Conservation (phyloP, 2,797 vertebrate species). For the Schizopygopsis pylzovi region DNA sequence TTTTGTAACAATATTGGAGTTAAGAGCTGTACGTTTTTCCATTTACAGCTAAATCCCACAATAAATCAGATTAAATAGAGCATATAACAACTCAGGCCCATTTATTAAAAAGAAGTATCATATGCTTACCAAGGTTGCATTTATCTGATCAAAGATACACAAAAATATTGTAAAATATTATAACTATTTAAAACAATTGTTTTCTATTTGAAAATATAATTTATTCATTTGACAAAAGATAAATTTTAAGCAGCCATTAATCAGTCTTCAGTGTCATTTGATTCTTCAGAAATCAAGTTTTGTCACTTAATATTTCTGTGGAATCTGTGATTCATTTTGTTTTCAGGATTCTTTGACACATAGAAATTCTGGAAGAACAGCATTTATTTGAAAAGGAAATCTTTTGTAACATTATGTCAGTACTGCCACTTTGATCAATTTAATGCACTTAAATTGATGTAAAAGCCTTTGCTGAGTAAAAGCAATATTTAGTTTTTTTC, state of each 20-base stretch:
- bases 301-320: background rate
- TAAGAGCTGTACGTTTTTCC: background rate
- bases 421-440: background rate
- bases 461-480: background rate
- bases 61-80: slow-evolving; percentile 4
- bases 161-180: background rate
- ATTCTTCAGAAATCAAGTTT: background rate
- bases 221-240: background rate
- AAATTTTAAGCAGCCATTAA: background rate
- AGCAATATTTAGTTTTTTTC: background rate
- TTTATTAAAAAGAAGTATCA: background rate
- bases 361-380: too few species aligned
- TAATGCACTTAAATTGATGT: too few species aligned
- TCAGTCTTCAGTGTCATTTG: background rate
- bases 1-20: background rate
- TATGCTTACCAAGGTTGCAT: background rate
- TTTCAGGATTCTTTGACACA: background rate
- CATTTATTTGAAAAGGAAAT: background rate
- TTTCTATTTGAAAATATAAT: background rate
- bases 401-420: background rate
- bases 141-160: background rate
- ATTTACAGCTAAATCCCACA: background rate
- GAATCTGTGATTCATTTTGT: background rate
- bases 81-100: background rate
- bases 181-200: background rate